Base-by-base conservation (phyloP, 2,888 invertebrate species). In the Graphium colonna region DNA sequence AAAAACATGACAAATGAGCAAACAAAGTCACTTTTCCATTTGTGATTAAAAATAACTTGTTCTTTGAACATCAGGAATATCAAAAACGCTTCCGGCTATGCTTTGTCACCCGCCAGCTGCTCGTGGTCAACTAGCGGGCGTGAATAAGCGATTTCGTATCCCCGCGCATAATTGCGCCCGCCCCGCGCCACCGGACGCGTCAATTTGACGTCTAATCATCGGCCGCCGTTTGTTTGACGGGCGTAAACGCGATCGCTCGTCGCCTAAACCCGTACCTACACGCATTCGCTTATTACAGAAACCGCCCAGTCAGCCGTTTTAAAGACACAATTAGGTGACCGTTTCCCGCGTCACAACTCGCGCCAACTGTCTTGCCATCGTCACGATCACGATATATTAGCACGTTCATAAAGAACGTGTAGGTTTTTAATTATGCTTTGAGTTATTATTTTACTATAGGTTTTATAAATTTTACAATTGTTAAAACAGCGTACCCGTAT, bases 61-160 rank as follows among this genome's bases (percentile, higher is more conserved):
- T n/a, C n/a, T n/a, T n/a, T n/a, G n/a, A n/a, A n/a, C n/a, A n/a
- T n/a, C n/a, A n/a, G n/a, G n/a, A n/a, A n/a, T n/a, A n/a, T n/a
- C n/a, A n/a, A n/a, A n/a, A n/a, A n/a, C 56, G 62, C 61, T 50
- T 12, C 9, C 55, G 58, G 62, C 56, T 16, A 3, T 56, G 0
- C 39, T 61, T 56, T 54, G 10, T 15, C 16, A n/a, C 49, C 21
- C 40, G 38, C 42, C 56, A 82, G 79, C 79, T 79, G 83, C 74
- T 75, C 77, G 74, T 73, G 68, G 78, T 77, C 86, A 87, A 87
- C 88, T 87, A 87, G 75, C 77, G 79, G 67, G 74, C 72, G 77
- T 87, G 86, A 87, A 77, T 82, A 81, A 77, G 86, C 88, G 78
- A 68, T 73, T 82, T 80, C 64, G 73, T 45, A 52, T 51, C 51